These are phyloP conservation scores for Fregetta grallaria DNA, from an alignment of 2,113 vertebrate genomes.

Conservation along the genomic window DNA sequence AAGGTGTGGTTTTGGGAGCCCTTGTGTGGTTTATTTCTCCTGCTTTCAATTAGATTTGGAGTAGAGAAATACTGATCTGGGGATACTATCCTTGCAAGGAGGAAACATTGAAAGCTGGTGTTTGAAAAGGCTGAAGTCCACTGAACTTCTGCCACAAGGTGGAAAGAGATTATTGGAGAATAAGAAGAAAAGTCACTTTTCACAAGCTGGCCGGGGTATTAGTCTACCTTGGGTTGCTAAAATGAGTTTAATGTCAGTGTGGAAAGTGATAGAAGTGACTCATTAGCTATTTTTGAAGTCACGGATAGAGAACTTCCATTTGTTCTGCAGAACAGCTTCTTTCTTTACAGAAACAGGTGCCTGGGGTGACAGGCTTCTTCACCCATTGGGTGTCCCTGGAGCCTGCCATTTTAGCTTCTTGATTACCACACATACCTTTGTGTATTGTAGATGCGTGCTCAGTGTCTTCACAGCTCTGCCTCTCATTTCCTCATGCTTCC, in stretches of 20 bases:
- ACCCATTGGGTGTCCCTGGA: not conserved
- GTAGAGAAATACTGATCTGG: not conserved
- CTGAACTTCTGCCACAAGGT: not conserved
- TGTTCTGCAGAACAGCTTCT: not conserved
- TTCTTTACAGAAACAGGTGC: not conserved
- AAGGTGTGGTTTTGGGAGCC: not conserved
- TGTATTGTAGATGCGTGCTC: not conserved
- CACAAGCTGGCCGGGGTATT: not conserved
- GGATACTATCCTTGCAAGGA: not conserved
- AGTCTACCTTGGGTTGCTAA: not conserved
- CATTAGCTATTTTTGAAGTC: not conserved
- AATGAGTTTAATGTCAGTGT: not conserved
- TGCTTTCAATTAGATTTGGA: not conserved
- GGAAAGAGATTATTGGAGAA: not conserved
- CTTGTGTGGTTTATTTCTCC: not conserved
- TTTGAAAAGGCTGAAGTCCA: not conserved
- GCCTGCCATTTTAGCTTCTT: not conserved
- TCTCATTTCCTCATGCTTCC: not conserved
- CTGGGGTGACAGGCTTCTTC: not conserved
- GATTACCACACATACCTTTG: fast-evolving
- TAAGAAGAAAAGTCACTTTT: not conserved
- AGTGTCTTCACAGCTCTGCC: not conserved
- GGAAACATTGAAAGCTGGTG: not conserved
- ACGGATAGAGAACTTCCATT: not conserved
- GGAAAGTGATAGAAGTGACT: not conserved